Evolutionary conservation across 1,140 invertebrate species (phyloP), one percentile per base, ranked within the genome.

Genomic region (Phymastichus coffea): DNA sequence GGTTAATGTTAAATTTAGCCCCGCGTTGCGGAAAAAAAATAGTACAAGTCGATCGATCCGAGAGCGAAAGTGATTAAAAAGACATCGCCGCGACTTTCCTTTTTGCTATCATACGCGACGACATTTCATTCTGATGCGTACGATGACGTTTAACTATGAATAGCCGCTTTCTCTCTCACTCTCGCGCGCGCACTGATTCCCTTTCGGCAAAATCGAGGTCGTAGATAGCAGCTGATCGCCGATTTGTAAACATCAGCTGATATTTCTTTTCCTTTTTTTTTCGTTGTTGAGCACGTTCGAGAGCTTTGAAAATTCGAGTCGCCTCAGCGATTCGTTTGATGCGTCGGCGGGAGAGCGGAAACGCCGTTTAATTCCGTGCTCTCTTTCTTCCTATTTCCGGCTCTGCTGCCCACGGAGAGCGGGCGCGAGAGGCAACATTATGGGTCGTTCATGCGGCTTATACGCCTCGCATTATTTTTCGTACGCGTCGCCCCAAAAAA

Each of bases 101-200:
- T 3, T 14, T 35, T n/a, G 15, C 15, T 23, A 14, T 33, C 26
- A 17, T 17, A n/a, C n/a, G n/a, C n/a, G n/a, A n/a, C n/a, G n/a
- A n/a, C n/a, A n/a, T n/a, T n/a, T n/a, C n/a, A n/a, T n/a, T n/a
- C n/a, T n/a, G n/a, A n/a, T 28, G 14, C 8, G n/a, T 57, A 15
- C 28, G 4, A 48, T 57, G 49, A 40, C 55, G 46, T 30, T 25
- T 6, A 14, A 25, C 71, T 73, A 72, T 72, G 70, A 73, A 72
- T 73, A 73, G 70, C 60, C n/a, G n/a, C n/a, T n/a, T n/a, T n/a
- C n/a, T n/a, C n/a, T n/a, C n/a, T n/a, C n/a, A n/a, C n/a, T n/a
- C n/a, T n/a, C n/a, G n/a, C n/a, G n/a, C n/a, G n/a, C 65, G 70
- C 62, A 64, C 67, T 65, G 66, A 71, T 72, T 72, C 70, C 63